A percentile compares a stretch with the other conserved stretches of the same genome.
These are phyloP conservation scores for Microctenopoma stevenorrisi DNA, from an alignment of 2,797 vertebrate species.

Conservation along the genomic window DNA sequence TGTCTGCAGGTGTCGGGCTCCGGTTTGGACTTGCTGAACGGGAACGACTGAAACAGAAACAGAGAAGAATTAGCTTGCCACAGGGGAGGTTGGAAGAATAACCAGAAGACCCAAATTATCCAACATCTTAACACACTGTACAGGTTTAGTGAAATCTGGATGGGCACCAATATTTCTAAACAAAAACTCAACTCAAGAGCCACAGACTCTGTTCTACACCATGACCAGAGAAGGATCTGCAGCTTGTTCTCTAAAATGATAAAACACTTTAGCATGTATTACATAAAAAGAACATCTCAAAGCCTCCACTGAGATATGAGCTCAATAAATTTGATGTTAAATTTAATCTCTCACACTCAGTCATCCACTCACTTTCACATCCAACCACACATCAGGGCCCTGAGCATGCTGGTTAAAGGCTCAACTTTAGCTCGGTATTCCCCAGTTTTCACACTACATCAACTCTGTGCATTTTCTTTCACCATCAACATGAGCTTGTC, in stretches of 20 bases:
- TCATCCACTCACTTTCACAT: constrained; percentile 28
- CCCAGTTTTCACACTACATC: constrained; percentile 57
- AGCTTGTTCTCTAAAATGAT: not conserved
- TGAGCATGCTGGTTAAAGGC: constrained; percentile 72
- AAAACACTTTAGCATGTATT: constrained; percentile 11
- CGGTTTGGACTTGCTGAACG: constrained; percentile 79
- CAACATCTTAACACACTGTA: not conserved
- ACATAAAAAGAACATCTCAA: constrained; percentile 29
- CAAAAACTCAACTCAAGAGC: not conserved
- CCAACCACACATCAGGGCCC: constrained; percentile 42
- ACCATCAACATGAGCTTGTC: constrained; percentile 80
- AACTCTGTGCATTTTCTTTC: constrained; percentile 72
- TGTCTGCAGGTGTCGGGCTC: constrained; percentile 75
- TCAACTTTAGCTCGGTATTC: constrained; percentile 62
- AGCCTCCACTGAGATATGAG: constrained; percentile 28
- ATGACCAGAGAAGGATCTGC: constrained; percentile 1
- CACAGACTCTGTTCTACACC: not conserved
- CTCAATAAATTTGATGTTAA: constrained; percentile 24
- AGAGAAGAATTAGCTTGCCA: constrained; percentile 53
- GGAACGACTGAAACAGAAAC: constrained; percentile 84
- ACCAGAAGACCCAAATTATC: constrained; percentile 8
- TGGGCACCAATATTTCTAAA: not conserved
- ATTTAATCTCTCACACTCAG: constrained; percentile 25
- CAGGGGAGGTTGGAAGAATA: constrained; percentile 44
- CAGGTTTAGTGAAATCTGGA: not conserved